Conservation (phyloP, 2,888 invertebrate genomes). For the Neoaliturus tenellus region DNA sequence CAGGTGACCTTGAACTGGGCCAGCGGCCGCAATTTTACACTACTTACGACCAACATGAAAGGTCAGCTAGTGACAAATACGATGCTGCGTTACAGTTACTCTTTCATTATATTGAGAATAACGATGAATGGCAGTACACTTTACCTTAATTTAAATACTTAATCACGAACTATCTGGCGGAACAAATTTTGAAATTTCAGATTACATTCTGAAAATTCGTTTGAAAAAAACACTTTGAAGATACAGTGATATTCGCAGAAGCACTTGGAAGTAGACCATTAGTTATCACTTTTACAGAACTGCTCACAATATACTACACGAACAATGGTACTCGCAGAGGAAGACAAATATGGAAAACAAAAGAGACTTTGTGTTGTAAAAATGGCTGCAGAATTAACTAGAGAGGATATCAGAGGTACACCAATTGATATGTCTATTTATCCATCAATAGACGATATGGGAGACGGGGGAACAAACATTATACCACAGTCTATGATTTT, state of each 20-base stretch:
- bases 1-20: too few species aligned
- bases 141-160: not conserved
- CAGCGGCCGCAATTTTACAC: too few species aligned
- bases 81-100: not conserved
- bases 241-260: not conserved
- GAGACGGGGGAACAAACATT: not conserved
- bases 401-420: not conserved
- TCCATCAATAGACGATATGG: not conserved
- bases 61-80: not conserved
- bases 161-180: not conserved
- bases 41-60: not conserved
- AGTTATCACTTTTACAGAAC: not conserved
- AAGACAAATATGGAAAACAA: not conserved
- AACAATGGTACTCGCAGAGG: not conserved
- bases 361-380: not conserved
- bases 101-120: not conserved
- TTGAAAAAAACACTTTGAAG: not conserved
- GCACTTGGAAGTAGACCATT: too few species aligned
- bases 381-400: not conserved
- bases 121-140: not conserved
- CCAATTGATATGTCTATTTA: not conserved
- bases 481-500: not conserved
- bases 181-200: not conserved
- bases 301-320: not conserved
- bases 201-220: conserved; percentile 3